Percentiles rank a stretch among this genome's conserved stretches.
phyloP scores from a whole-genome alignment of 2,888 invertebrate species.

The Dryobotodes eremita region DNA sequence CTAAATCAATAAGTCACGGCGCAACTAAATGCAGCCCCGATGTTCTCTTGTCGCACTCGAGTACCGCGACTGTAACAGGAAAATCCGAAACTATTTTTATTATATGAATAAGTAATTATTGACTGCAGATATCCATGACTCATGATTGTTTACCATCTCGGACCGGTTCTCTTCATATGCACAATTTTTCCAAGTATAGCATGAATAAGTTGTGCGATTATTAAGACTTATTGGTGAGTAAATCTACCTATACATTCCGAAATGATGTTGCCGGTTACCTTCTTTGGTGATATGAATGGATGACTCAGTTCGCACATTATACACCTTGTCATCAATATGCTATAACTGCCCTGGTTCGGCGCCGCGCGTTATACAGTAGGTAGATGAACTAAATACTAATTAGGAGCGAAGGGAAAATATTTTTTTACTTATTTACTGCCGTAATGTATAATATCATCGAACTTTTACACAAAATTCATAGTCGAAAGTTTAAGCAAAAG shows the following conservation, averaged over 20 bases:
- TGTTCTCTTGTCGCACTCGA: conserved; percentile 30
- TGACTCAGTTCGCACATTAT: conserved; percentile 70
- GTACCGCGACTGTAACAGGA: conserved; percentile 70
- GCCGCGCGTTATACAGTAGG: conserved; percentile 47
- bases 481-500: conserved; percentile 27
- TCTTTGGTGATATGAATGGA: conserved; percentile 77
- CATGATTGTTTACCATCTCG: conserved; percentile 78
- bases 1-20: conserved; percentile 60
- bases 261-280: conserved; percentile 74
- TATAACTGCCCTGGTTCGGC: conserved; percentile 58
- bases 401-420: conserved; percentile 48
- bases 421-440: conserved; percentile 27
- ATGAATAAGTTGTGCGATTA: conserved; percentile 79
- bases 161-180: conserved; percentile 81
- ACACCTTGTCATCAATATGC: conserved; percentile 59
- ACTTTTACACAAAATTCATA: conserved; percentile 18
- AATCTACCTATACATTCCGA: conserved; percentile 72
- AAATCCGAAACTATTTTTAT: conserved; percentile 73
- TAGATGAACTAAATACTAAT: conserved; percentile 42
- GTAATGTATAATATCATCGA: conserved; percentile 8
- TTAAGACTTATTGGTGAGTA: conserved; percentile 74
- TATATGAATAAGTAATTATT: conserved; percentile 72
- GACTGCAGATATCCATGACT: conserved; percentile 76
- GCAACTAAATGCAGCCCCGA: conserved; percentile 44
- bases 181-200: conserved; percentile 81